These are phyloP conservation scores for Callipepla squamata DNA, from an alignment of 2,113 vertebrate genomes.

Conservation along the genomic window DNA sequence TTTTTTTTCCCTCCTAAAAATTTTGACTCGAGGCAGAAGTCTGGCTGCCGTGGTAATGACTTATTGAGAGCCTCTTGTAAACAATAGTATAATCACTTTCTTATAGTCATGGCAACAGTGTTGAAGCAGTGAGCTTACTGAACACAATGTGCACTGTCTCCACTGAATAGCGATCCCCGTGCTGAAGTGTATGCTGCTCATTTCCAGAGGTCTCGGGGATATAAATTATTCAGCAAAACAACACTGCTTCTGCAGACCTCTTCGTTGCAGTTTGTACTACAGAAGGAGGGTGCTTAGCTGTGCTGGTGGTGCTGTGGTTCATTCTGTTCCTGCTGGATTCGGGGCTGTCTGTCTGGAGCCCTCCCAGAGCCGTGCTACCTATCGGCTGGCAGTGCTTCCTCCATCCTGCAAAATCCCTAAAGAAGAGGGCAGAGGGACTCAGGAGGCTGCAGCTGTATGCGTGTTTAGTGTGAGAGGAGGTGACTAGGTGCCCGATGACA, in stretches of 20 bases:
- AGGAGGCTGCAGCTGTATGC: background rate
- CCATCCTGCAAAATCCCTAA: background rate
- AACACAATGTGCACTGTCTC: conserved; percentile 47
- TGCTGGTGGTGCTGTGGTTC: background rate
- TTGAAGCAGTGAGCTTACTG: conserved; percentile 51
- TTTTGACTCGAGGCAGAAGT: conserved; percentile 56
- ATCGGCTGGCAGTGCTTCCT: rapidly evolving
- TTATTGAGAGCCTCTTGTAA: conserved; percentile 42
- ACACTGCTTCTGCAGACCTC: background rate
- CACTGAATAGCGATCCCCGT: conserved; percentile 10
- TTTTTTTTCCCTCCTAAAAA: background rate
- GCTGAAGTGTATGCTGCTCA: conserved; percentile 41
- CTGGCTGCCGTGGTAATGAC: conserved; percentile 47
- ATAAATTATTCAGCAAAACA: conserved; percentile 66
- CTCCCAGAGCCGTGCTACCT: background rate
- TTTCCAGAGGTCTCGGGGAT: conserved; percentile 48
- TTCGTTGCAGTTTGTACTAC: background rate
- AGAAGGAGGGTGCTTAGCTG: background rate
- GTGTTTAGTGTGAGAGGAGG: background rate
- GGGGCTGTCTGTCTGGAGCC: background rate
- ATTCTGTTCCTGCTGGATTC: background rate
- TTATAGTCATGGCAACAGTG: conserved; percentile 64
- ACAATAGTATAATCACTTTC: conserved; percentile 66
- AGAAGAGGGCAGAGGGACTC: background rate
- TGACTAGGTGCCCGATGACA: background rate